Conservation (phyloP, 1,140 invertebrate genomes). For the Matsumurasca onukii region DNA sequence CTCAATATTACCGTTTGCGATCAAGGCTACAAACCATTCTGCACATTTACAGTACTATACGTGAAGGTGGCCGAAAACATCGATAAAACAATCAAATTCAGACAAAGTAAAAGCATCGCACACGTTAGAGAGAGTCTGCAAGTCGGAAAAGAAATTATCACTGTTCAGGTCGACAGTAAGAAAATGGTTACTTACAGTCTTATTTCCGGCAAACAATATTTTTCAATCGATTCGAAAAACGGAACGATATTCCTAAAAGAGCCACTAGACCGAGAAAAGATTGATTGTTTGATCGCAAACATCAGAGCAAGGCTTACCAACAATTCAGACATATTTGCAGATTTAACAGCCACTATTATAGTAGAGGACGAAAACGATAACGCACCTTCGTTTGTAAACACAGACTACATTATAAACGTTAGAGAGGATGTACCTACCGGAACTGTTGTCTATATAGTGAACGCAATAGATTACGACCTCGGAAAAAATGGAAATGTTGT, state of each 20-base stretch:
- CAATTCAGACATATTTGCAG: constrained; percentile 72
- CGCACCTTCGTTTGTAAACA: constrained; percentile 73
- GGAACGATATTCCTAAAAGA: constrained; percentile 76
- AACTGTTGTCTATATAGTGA: constrained; percentile 78
- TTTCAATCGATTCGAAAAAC: constrained; percentile 71
- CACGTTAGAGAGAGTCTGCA: constrained; percentile 77
- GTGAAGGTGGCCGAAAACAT: no score
- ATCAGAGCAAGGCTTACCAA: constrained; percentile 77
- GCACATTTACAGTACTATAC: no score
- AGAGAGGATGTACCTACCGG: constrained; percentile 88
- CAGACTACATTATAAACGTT: constrained; percentile 77
- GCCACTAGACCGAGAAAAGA: constrained; percentile 77
- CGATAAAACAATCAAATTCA: no score
- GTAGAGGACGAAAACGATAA: constrained; percentile 92
- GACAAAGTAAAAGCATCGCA: no score
- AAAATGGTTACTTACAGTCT: constrained; percentile 84
- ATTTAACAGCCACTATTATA: no score
- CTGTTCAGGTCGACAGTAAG: no score
- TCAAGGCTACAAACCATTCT: no score
- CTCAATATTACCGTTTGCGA: constrained; percentile 73
- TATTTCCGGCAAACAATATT: constrained; percentile 77
- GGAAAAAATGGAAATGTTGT: constrained; percentile 76
- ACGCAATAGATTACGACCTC: constrained; percentile 82
- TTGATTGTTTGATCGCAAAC: constrained; percentile 76
- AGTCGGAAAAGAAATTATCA: constrained; percentile 80